Conservation (phyloP, 1,140 invertebrate species). For the Heterodera carotae region DNA sequence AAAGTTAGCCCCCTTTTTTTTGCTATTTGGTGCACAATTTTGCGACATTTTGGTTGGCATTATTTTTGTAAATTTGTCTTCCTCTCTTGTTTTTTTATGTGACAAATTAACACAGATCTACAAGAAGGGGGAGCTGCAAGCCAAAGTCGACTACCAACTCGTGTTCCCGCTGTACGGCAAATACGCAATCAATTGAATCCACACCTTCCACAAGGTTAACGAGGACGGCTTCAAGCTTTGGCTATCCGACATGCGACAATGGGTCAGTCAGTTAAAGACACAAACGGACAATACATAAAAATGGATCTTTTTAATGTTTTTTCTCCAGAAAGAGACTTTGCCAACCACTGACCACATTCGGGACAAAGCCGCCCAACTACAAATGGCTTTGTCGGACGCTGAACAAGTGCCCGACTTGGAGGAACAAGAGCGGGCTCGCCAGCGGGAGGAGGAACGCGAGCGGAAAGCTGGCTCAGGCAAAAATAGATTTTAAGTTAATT, state of each 20-base stretch:
- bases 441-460: conserved; percentile 13
- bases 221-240: conserved; percentile 24
- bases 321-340: conserved; percentile 9
- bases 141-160: conserved; percentile 15
- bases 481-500: too few species aligned
- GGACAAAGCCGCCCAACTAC: conserved; percentile 16
- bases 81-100: too few species aligned
- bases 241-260: conserved; percentile 20
- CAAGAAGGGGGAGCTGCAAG: neutral
- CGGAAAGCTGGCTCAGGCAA: neutral
- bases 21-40: too few species aligned
- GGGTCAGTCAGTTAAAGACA: conserved; percentile 10
- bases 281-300: too few species aligned
- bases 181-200: conserved; percentile 22
- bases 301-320: neutral
- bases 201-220: conserved; percentile 12
- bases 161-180: conserved; percentile 19
- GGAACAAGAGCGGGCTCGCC: neutral
- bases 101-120: neutral
- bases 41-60: too few species aligned
- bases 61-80: too few species aligned
- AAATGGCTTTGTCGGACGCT: conserved; percentile 17
- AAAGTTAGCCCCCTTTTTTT: too few species aligned
- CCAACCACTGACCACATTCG: conserved; percentile 19
- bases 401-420: conserved; percentile 9